Percentiles rank a stretch among this genome's conserved stretches.
These are phyloP conservation scores for Setophaga petechia DNA, from an alignment of 2,113 vertebrate genomes.

Conservation along the genomic window DNA sequence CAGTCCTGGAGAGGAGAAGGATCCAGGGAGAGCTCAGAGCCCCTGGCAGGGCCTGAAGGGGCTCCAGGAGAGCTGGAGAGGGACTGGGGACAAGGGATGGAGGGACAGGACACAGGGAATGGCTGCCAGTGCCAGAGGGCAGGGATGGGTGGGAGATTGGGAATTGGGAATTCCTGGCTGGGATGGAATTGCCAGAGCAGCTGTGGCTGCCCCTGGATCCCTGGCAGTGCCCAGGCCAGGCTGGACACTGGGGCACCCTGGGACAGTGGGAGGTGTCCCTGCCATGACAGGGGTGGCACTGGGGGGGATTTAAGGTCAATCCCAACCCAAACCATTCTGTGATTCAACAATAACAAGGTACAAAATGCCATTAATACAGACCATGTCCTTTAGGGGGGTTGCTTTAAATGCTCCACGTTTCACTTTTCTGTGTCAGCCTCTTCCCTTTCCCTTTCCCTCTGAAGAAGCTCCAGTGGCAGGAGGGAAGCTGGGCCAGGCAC, in stretches of 20 bases:
- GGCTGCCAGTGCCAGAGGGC: not conserved
- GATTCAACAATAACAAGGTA: not conserved
- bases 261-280: not conserved
- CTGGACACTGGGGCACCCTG: too few relatives aligned
- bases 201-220: too few relatives aligned
- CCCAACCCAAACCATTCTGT: accelerated
- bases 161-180: not conserved
- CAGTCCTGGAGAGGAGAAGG: not conserved
- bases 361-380: not conserved
- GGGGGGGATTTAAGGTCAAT: accelerated
- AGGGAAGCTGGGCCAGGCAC: not conserved
- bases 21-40: not conserved
- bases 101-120: not conserved
- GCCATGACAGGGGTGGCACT: not conserved
- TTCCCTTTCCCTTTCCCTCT: not conserved
- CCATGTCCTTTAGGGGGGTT: accelerated
- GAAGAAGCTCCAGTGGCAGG: not conserved
- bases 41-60: not conserved
- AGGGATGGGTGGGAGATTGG: not conserved
- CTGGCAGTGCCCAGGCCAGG: too few relatives aligned
- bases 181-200: too few relatives aligned
- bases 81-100: not conserved
- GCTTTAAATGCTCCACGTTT: not conserved
- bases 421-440: not conserved
- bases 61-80: not conserved